These are phyloP conservation scores for Tetropium fuscum DNA, from an alignment of 2,888 invertebrate genomes.

Conservation along the genomic window DNA sequence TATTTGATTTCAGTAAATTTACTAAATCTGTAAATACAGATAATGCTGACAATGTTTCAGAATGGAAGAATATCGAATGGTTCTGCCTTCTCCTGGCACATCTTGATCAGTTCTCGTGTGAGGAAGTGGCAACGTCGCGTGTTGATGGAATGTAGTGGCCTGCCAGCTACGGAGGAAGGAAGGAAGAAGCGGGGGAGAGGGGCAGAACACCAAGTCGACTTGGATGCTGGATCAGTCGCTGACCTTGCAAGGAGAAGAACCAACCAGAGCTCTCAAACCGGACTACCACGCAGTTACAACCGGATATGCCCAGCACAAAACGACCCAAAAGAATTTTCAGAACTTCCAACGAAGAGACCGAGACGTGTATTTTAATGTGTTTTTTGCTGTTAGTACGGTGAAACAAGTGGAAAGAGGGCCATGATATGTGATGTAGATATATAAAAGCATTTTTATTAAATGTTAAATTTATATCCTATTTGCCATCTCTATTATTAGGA, in stretches of 20 bases:
- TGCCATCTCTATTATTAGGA: too few relatives aligned
- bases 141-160: conserved; percentile 56
- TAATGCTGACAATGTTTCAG: too few relatives aligned
- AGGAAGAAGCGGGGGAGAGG: conserved; percentile 59
- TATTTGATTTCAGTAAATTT: too few relatives aligned
- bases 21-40: too few relatives aligned
- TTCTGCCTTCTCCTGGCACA: background rate
- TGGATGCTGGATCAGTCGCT: conserved; percentile 65
- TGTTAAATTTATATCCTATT: too few relatives aligned
- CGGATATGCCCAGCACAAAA: conserved; percentile 60
- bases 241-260: conserved; percentile 64
- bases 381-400: conserved; percentile 12
- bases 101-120: conserved; percentile 12
- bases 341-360: conserved; percentile 19
- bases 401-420: background rate
- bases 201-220: conserved; percentile 34
- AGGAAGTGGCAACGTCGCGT: conserved; percentile 53
- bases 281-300: conserved; percentile 56
- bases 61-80: too few relatives aligned
- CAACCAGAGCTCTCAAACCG: conserved; percentile 48
- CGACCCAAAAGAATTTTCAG: conserved; percentile 50
- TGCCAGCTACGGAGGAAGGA: conserved; percentile 59
- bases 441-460: too few relatives aligned
- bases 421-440: too few relatives aligned
- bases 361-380: conserved; percentile 14